Conservation (phyloP, 2,797 vertebrate genomes). For the Siniperca undulata region DNA sequence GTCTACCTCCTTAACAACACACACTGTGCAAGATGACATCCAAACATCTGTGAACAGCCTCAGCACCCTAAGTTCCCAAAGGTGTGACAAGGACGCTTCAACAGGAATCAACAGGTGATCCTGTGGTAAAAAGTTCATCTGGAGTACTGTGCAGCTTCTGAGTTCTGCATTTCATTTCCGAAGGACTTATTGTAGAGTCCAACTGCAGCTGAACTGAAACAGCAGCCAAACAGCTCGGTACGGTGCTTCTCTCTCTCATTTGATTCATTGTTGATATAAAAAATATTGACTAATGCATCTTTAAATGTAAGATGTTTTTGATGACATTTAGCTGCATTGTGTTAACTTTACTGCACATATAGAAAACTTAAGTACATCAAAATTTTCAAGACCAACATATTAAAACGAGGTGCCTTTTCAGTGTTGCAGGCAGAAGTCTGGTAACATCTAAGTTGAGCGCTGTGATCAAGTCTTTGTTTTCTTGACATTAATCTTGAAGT, state of each 20-base stretch:
- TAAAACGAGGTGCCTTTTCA: background rate
- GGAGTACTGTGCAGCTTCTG: background rate
- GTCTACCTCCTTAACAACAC: background rate
- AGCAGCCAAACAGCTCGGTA: background rate
- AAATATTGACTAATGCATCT: background rate
- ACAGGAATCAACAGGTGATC: slow-evolving; percentile 32
- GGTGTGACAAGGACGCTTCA: slow-evolving; percentile 13
- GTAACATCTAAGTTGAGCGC: slow-evolving; percentile 7
- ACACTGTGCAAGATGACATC: background rate
- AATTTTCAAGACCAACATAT: background rate
- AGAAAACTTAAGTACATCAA: background rate
- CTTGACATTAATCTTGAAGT: slow-evolving; percentile 65
- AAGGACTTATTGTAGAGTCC: background rate
- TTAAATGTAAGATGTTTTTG: background rate
- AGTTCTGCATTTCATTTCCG: background rate
- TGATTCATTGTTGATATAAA: background rate
- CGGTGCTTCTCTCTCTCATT: background rate
- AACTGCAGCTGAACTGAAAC: background rate
- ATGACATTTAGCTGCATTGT: background rate
- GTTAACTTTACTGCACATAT: background rate
- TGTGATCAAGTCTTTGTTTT: slow-evolving; percentile 53
- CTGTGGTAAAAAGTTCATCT: slow-evolving; percentile 6
- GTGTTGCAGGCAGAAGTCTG: background rate
- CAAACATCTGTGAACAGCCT: background rate
- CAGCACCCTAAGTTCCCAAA: background rate